Evolutionary conservation across 2,113 vertebrate species (phyloP).

Genomic region (Aepyceros melampus): DNA sequence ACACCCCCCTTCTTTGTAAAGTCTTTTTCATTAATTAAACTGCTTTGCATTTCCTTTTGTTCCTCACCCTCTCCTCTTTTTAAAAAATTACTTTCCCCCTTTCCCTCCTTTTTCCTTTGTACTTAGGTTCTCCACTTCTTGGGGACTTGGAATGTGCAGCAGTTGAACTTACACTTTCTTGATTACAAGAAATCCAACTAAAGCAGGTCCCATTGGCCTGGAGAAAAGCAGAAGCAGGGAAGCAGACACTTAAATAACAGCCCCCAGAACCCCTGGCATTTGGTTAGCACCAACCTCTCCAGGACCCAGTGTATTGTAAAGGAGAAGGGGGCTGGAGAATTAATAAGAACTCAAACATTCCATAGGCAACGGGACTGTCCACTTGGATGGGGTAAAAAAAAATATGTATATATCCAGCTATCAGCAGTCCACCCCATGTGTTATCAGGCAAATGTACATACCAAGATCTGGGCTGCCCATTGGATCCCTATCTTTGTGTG

Average conservation of each 20-base stretch:
- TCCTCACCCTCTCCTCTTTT: background rate
- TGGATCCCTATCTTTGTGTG: background rate
- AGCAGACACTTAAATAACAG: background rate
- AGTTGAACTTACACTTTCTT: background rate
- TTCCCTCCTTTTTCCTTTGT: background rate
- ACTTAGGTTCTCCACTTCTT: background rate
- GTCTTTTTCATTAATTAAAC: background rate
- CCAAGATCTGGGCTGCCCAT: no score
- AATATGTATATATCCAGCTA: background rate
- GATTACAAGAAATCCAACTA: background rate
- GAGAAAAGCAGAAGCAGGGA: background rate
- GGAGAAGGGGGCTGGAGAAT: background rate
- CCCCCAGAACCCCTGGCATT: rapidly evolving
- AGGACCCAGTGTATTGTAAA: background rate
- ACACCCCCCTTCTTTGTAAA: background rate
- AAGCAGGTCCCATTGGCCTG: background rate
- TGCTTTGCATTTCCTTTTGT: background rate
- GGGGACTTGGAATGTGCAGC: background rate
- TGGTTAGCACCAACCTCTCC: background rate
- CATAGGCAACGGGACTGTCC: rapidly evolving
- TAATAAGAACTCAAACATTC: background rate
- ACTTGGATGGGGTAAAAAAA: rapidly evolving
- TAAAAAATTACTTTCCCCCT: background rate
- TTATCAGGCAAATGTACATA: background rate
- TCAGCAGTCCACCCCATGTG: rapidly evolving